A percentile compares a stretch with the other conserved stretches of the same genome.
These are phyloP conservation scores for Threskiornis aethiopicus DNA, from an alignment of 2,797 vertebrate species.

Conservation along the genomic window DNA sequence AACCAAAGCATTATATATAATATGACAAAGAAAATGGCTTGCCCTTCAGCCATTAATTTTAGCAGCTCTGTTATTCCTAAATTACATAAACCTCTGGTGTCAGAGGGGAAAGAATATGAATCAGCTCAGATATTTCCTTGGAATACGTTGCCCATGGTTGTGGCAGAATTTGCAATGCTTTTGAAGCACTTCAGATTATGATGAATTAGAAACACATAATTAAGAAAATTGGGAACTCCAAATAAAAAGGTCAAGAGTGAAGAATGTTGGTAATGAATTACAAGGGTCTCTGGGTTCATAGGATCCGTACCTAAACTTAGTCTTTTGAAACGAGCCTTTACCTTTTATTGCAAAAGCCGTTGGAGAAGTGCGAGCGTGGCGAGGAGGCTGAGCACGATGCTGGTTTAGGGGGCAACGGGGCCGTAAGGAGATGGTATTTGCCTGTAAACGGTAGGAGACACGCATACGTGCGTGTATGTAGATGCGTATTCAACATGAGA, in stretches of 20 bases:
- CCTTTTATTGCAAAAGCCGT: not conserved
- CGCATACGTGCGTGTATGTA: rapidly evolving
- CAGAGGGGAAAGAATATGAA: constrained; percentile 42
- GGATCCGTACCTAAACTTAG: not conserved
- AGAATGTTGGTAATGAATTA: constrained; percentile 41
- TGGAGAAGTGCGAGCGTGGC: not conserved
- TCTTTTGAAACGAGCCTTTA: not conserved
- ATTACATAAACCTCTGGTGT: constrained; percentile 47
- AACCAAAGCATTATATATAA: constrained; percentile 37
- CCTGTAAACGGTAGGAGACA: not conserved
- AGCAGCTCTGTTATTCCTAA: constrained; percentile 44
- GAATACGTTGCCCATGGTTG: not conserved
- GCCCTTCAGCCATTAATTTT: constrained; percentile 53
- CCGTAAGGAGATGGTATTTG: not conserved
- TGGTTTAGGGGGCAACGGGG: not conserved
- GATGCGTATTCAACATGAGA: rapidly evolving
- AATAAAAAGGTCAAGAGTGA: constrained; percentile 50
- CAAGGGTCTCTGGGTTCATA: not conserved
- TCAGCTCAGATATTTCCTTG: constrained; percentile 52
- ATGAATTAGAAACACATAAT: constrained; percentile 59
- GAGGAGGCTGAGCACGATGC: not conserved
- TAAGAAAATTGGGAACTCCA: constrained; percentile 61
- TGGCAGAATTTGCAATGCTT: constrained; percentile 43
- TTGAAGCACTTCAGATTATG: constrained; percentile 52
- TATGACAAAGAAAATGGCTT: constrained; percentile 40